Percentiles rank a stretch among this genome's conserved stretches.
Conservation (phyloP, 2,113 vertebrate species). For the Willisornis vidua region DNA sequence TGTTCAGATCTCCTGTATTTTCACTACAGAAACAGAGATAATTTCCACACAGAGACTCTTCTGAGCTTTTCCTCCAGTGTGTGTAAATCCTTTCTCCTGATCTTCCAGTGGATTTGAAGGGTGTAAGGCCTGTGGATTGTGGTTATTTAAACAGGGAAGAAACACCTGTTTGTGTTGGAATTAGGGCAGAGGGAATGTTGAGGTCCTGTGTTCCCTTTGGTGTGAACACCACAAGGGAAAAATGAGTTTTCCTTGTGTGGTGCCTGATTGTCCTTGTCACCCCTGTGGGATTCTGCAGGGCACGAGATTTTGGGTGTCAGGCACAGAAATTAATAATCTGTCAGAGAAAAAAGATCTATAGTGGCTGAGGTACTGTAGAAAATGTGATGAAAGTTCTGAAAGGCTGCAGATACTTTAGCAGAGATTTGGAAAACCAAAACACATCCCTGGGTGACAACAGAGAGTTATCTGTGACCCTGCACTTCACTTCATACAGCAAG, state of each 20-base stretch:
- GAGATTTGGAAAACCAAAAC: not conserved
- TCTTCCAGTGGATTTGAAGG: not conserved
- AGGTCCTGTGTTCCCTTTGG: not conserved
- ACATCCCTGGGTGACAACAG: not conserved
- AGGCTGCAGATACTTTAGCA: not conserved
- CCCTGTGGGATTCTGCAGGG: not conserved
- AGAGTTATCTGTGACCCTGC: not conserved
- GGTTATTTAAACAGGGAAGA: not conserved
- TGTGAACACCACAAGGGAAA: not conserved
- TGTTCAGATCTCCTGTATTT: not conserved
- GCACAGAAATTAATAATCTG: not conserved
- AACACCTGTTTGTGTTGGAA: not conserved
- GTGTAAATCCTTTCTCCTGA: not conserved
- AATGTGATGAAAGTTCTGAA: not conserved
- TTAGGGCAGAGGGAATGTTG: not conserved
- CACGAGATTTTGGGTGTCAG: not conserved
- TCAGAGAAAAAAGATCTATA: not conserved
- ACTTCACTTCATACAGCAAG: not conserved
- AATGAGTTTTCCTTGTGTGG: accelerated
- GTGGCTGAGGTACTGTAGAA: not conserved
- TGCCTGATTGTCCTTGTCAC: not conserved
- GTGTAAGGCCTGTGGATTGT: not conserved
- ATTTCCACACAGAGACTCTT: not conserved
- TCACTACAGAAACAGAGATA: not conserved
- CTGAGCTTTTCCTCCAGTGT: not conserved